These are phyloP conservation scores for Volucella zonaria DNA, from an alignment of 2,888 invertebrate species.

Conservation along the genomic window DNA sequence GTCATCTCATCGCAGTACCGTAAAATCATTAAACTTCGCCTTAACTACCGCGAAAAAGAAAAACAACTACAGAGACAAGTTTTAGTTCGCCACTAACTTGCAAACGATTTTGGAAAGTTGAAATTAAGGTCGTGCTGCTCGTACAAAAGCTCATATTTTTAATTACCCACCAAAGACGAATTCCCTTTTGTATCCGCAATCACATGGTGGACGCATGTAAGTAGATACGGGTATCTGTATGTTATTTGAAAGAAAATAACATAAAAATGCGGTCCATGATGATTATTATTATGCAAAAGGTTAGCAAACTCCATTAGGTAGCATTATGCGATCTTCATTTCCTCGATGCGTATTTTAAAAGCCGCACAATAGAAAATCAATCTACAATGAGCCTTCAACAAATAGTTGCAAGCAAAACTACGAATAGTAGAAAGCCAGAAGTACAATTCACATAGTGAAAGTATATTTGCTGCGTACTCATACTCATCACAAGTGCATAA, in stretches of 20 bases:
- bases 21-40: slow-evolving; percentile 44
- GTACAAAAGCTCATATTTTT: slow-evolving; percentile 6
- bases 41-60: slow-evolving; percentile 8
- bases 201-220: too few species aligned
- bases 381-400: slow-evolving; percentile 46
- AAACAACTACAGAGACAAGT: slow-evolving; percentile 10
- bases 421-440: slow-evolving; percentile 14
- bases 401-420: slow-evolving; percentile 47
- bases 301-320: slow-evolving; percentile 39
- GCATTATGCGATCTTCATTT: slow-evolving; percentile 45
- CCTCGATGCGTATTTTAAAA: slow-evolving; percentile 49
- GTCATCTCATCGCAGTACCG: slow-evolving; percentile 44
- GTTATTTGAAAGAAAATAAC: not conserved
- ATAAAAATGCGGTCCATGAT: not conserved
- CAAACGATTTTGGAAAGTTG: slow-evolving; percentile 32
- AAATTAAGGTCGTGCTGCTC: slow-evolving; percentile 18
- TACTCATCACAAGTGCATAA: slow-evolving; percentile 29
- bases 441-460: slow-evolving; percentile 35
- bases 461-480: slow-evolving; percentile 27
- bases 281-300: slow-evolving; percentile 52
- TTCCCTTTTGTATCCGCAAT: not conserved
- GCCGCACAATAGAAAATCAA: slow-evolving; percentile 38
- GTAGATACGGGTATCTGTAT: too few species aligned
- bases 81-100: slow-evolving; percentile 10
- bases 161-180: slow-evolving; percentile 21